Percentiles rank a stretch among this genome's conserved stretches.
Conservation (phyloP, 2,113 vertebrate genomes). For the Lontra canadensis region DNA sequence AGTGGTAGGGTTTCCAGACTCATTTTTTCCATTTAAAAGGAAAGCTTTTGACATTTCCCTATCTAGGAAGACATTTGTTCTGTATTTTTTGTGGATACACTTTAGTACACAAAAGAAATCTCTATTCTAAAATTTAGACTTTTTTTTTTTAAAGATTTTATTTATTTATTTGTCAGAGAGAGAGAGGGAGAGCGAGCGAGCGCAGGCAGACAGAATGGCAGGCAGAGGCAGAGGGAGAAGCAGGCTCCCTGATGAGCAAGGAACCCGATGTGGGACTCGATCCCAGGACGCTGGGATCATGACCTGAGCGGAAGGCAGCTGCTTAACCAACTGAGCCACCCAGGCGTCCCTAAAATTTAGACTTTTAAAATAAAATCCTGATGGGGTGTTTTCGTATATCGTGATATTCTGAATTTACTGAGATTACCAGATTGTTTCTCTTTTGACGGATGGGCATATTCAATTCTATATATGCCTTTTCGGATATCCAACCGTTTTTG, state of each 20-base stretch:
- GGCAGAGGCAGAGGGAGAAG: too few species aligned
- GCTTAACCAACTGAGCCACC: too few species aligned
- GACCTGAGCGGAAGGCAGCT: too few species aligned
- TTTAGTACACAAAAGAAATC: neutral
- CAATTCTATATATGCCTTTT: neutral
- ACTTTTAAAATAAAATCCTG: neutral
- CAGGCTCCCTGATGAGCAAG: too few species aligned
- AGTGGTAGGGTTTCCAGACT: neutral
- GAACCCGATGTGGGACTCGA: too few species aligned
- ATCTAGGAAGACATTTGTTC: neutral
- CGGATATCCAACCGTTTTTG: neutral
- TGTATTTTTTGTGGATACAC: neutral
- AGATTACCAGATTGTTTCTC: neutral
- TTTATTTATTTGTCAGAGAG: too few species aligned
- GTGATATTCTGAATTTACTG: neutral
- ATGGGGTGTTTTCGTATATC: neutral
- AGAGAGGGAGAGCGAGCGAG: too few species aligned
- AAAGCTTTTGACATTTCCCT: neutral
- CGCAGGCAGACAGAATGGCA: too few species aligned
- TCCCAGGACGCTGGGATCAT: too few species aligned
- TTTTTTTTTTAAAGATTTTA: too few species aligned
- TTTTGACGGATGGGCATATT: neutral
- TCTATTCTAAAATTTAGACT: neutral
- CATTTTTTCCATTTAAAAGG: neutral
- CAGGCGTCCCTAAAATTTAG: neutral